Percentiles rank a stretch among this genome's conserved stretches.
phyloP scores from a whole-genome alignment of 1,140 invertebrate genomes.

The Trachelipus rathkii region DNA sequence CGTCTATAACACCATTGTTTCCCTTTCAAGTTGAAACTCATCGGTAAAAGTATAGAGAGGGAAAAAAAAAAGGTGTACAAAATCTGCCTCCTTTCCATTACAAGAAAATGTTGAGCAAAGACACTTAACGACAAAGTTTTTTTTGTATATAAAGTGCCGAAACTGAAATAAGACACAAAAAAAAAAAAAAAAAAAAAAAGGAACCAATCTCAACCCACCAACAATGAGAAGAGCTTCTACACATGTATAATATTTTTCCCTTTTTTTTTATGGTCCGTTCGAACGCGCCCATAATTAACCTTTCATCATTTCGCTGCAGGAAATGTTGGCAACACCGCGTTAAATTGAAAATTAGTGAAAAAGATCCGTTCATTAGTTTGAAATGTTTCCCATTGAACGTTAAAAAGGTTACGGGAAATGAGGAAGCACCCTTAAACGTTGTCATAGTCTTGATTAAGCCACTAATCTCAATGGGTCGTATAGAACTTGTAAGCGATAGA shows the following conservation, averaged over 20 bases:
- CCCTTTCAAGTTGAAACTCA: neutral
- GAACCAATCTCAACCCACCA: no score
- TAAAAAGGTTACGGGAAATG: neutral
- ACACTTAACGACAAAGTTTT: neutral
- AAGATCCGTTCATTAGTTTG: neutral
- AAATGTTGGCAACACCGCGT: neutral
- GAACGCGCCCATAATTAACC: constrained; percentile 2
- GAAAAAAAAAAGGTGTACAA: no score
- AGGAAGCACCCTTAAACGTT: neutral
- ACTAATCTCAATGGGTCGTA: constrained; percentile 3
- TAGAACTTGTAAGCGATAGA: constrained; percentile 3
- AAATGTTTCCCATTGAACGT: constrained; percentile 3
- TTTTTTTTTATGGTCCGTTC: neutral
- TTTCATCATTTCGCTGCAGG: neutral
- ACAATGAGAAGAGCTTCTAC: neutral
- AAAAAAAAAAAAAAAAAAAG: no score
- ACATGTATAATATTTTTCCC: neutral
- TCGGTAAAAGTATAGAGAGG: neutral
- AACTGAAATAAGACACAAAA: no score
- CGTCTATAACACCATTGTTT: neutral
- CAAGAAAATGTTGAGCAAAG: neutral
- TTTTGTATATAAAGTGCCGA: no score
- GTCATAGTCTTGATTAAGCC: neutral
- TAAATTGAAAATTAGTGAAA: constrained; percentile 4
- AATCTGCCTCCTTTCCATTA: neutral